These are phyloP conservation scores for Rallus crepitans DNA, from an alignment of 2,797 vertebrate genomes.

Conservation along the genomic window DNA sequence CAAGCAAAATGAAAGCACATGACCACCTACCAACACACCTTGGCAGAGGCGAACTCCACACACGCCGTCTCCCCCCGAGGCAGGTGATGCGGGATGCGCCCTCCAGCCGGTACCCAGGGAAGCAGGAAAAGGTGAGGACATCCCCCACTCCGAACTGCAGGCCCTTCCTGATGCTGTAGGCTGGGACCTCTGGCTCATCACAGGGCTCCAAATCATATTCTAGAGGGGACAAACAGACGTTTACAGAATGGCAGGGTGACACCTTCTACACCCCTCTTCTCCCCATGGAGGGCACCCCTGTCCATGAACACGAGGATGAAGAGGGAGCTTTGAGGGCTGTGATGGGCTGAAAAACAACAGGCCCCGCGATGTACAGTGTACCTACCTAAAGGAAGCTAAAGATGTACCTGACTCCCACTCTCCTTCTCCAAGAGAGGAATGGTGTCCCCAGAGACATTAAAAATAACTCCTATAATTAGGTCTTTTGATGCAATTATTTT, in stretches of 20 bases:
- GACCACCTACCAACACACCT: slow-evolving; percentile 99
- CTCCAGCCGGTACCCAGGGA: slow-evolving; percentile 97
- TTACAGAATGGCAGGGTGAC: rapidly evolving
- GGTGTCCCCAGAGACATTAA: background rate
- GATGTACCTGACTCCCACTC: background rate
- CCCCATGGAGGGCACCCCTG: rapidly evolving
- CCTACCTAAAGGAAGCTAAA: background rate
- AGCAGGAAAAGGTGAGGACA: slow-evolving; percentile 93
- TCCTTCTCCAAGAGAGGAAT: background rate
- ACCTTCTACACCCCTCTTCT: rapidly evolving
- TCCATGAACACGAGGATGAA: rapidly evolving
- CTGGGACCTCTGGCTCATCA: slow-evolving; percentile 93
- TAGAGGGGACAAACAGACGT: slow-evolving; percentile 22
- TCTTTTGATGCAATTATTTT: background rate
- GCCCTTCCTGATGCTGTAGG: slow-evolving; percentile 95
- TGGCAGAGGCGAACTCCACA: slow-evolving; percentile 99
- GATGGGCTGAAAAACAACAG: background rate
- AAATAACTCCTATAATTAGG: background rate
- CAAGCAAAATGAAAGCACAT: slow-evolving; percentile 94
- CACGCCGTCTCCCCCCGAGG: slow-evolving; percentile 96
- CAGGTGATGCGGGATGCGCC: slow-evolving; percentile 93
- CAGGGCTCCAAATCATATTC: slow-evolving; percentile 97
- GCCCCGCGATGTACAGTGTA: background rate
- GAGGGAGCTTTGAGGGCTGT: background rate
- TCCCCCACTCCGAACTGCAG: slow-evolving; percentile 95